phyloP scores from a whole-genome alignment of 2,113 vertebrate genomes.

The Heterotis niloticus region DNA sequence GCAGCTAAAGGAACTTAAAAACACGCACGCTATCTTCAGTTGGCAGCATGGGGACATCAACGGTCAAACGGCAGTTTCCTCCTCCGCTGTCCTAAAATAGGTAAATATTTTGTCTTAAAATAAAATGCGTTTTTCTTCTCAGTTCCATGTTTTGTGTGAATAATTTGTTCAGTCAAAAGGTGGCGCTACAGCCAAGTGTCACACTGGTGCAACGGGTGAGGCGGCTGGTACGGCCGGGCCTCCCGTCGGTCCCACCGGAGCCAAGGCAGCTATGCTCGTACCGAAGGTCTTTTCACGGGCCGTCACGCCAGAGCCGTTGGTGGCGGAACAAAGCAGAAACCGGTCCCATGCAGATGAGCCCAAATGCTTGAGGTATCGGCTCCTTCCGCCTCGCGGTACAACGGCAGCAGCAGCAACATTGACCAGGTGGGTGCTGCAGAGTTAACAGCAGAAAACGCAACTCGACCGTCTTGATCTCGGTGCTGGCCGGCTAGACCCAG shows the following conservation, averaged over 20 bases:
- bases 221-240: too few relatives aligned
- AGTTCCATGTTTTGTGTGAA: background rate
- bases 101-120: slow-evolving; percentile 19
- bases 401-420: too few relatives aligned
- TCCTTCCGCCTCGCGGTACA: too few relatives aligned
- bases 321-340: background rate
- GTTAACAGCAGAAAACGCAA: background rate
- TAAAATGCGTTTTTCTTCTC: background rate
- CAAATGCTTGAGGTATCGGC: background rate
- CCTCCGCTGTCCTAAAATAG: slow-evolving; percentile 38
- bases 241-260: too few relatives aligned
- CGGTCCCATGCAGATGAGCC: background rate
- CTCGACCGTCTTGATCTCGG: background rate
- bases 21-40: slow-evolving; percentile 43
- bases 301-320: background rate
- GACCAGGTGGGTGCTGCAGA: too few relatives aligned
- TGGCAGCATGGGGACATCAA: slow-evolving; percentile 22
- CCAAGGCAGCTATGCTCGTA: too few relatives aligned
- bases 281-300: too few relatives aligned
- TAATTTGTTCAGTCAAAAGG: background rate
- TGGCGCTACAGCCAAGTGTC: background rate
- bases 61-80: slow-evolving; percentile 21
- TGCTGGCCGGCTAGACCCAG: too few relatives aligned
- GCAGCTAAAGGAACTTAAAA: slow-evolving; percentile 46
- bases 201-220: too few relatives aligned